phyloP scores from a whole-genome alignment of 2,888 invertebrate species.

The Graphium colonna region DNA sequence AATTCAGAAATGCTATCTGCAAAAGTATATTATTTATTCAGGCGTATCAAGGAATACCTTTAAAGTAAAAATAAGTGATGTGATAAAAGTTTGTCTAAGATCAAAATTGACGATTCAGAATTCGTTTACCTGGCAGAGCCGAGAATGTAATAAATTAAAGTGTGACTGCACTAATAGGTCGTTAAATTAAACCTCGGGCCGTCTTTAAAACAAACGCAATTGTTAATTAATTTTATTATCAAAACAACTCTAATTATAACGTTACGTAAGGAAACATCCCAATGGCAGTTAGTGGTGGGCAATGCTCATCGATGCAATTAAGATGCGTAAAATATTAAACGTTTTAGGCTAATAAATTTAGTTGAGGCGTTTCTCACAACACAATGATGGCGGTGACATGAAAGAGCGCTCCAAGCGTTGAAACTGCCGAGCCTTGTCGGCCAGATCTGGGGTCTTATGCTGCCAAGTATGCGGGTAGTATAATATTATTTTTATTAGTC shows the following conservation, averaged over 20 bases:
- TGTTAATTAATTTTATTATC: background rate
- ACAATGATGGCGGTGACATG: background rate
- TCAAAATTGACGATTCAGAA: too few species aligned
- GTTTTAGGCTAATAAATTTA: background rate
- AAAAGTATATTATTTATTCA: constrained; percentile 15
- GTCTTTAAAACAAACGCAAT: background rate
- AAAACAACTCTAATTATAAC: background rate
- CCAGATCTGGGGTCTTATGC: background rate
- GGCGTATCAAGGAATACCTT: too few species aligned
- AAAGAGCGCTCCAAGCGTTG: background rate
- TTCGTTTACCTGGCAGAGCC: too few species aligned
- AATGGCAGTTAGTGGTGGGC: background rate
- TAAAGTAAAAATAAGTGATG: too few species aligned
- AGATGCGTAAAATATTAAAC: background rate
- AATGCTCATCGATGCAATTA: constrained; percentile 11
- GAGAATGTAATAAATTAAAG: too few species aligned
- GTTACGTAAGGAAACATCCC: background rate
- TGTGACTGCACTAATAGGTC: too few species aligned
- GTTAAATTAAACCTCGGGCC: too few species aligned
- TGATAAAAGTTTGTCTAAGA: too few species aligned
- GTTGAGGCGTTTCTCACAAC: constrained; percentile 6
- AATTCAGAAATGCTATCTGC: too few species aligned
- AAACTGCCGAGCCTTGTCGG: background rate
- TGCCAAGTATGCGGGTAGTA: background rate
- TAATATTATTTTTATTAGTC: too few species aligned